A percentile compares a stretch with the other conserved stretches of the same genome.
phyloP scores from a whole-genome alignment of 1,140 invertebrate genomes.

The Drosophila subobscura region DNA sequence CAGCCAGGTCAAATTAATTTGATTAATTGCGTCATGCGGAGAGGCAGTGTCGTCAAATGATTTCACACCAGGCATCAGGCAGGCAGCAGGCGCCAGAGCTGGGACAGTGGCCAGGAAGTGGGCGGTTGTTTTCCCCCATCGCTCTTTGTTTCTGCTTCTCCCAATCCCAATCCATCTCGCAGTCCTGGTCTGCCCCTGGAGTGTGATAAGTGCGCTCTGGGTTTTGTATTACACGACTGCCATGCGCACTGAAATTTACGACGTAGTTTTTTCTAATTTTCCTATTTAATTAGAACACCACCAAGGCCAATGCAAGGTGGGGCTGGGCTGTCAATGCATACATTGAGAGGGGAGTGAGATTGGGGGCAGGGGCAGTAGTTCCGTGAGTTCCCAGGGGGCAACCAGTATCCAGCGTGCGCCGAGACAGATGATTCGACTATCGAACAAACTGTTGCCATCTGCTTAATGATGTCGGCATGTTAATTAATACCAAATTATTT shows the following conservation, averaged over 20 bases:
- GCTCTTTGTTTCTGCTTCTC: slow-evolving; percentile 26
- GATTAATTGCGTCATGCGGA: slow-evolving; percentile 74
- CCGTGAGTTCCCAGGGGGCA: neutral
- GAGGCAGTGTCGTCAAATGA: slow-evolving; percentile 72
- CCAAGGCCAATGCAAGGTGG: slow-evolving; percentile 21
- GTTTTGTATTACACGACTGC: slow-evolving; percentile 71
- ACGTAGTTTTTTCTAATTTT: slow-evolving; percentile 79
- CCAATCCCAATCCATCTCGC: neutral
- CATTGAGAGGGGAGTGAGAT: no score
- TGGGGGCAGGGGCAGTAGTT: no score
- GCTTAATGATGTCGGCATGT: slow-evolving; percentile 76
- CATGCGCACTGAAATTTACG: slow-evolving; percentile 57
- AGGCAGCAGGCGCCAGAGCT: neutral
- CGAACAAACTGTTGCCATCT: slow-evolving; percentile 75
- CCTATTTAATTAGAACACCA: slow-evolving; percentile 71
- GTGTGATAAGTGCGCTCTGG: slow-evolving; percentile 69
- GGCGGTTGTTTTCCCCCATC: slow-evolving; percentile 16
- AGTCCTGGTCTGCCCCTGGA: slow-evolving; percentile 34
- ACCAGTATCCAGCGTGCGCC: slow-evolving; percentile 57
- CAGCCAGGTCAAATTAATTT: slow-evolving; percentile 59
- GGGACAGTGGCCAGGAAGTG: neutral
- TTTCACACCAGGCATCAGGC: slow-evolving; percentile 61
- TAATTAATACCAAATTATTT: slow-evolving; percentile 80
- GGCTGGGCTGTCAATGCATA: slow-evolving; percentile 30
- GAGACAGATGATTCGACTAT: slow-evolving; percentile 64